Conservation (phyloP, 2,888 invertebrate genomes). For the Sisyra terminalis region DNA sequence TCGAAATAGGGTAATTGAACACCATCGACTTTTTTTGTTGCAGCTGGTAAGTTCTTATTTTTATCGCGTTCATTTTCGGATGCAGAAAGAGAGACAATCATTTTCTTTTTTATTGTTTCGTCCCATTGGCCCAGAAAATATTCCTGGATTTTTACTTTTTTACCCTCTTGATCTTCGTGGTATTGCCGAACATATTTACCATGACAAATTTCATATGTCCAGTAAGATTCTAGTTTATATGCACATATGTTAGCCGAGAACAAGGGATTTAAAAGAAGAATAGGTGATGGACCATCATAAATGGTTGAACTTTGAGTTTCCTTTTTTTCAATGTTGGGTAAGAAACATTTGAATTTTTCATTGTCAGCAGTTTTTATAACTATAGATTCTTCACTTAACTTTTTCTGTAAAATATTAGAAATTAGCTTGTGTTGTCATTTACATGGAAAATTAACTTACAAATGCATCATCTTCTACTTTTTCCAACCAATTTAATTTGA, state of each 20-base stretch:
- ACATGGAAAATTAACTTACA: conserved; percentile 17
- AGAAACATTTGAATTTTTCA: conserved; percentile 67
- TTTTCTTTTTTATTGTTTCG: conserved; percentile 40
- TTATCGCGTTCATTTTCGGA: conserved; percentile 35
- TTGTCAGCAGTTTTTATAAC: conserved; percentile 56
- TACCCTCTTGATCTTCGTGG: conserved; percentile 86
- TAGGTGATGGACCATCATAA: conserved; percentile 57
- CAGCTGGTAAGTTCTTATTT: conserved; percentile 29
- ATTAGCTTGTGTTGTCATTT: neutral
- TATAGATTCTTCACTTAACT: conserved; percentile 34
- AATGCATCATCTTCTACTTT: conserved; percentile 25
- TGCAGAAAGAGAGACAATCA: conserved; percentile 32
- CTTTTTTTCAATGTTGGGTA: conserved; percentile 49
- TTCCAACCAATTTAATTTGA: conserved; percentile 65
- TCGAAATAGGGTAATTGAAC: conserved; percentile 74
- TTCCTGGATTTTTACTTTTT: conserved; percentile 67
- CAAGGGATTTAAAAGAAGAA: conserved; percentile 59
- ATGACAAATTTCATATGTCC: conserved; percentile 95
- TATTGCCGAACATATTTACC: conserved; percentile 83
- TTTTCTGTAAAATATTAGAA: conserved; percentile 16
- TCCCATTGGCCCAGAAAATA: conserved; percentile 71
- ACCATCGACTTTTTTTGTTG: conserved; percentile 69
- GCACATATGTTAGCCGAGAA: conserved; percentile 70
- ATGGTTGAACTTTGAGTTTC: conserved; percentile 35
- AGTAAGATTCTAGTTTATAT: conserved; percentile 75